phyloP scores from a whole-genome alignment of 2,888 invertebrate genomes.

The Tholera decimalis region DNA sequence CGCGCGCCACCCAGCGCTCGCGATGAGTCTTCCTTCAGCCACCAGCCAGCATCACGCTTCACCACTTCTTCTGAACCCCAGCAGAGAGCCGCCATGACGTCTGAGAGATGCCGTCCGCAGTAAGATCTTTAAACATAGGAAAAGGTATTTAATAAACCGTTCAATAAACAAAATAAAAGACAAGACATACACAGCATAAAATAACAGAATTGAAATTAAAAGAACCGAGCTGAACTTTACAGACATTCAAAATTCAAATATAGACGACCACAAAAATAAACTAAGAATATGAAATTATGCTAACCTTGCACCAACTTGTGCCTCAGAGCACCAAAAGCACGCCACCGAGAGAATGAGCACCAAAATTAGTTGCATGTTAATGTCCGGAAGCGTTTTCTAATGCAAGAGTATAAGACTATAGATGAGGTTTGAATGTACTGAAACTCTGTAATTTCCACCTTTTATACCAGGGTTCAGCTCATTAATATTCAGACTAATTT shows the following conservation, averaged over 20 bases:
- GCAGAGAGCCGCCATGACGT: slow-evolving; percentile 39
- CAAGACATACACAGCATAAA: not conserved
- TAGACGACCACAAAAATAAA: not conserved
- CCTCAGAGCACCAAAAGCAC: slow-evolving; percentile 22
- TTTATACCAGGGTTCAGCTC: slow-evolving; percentile 41
- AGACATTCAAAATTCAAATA: not conserved
- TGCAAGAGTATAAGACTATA: slow-evolving; percentile 12
- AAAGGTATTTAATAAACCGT: not conserved
- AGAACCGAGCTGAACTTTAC: not conserved
- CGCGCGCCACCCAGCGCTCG: slow-evolving; percentile 42
- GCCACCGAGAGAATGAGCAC: slow-evolving; percentile 33
- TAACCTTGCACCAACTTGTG: slow-evolving; percentile 30
- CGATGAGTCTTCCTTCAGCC: slow-evolving; percentile 12
- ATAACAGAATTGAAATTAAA: not conserved
- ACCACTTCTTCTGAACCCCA: slow-evolving; percentile 21
- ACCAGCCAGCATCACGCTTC: slow-evolving; percentile 50
- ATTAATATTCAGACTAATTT: slow-evolving; percentile 50
- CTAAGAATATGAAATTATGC: not conserved
- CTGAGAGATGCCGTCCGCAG: slow-evolving; percentile 47
- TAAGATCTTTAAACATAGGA: slow-evolving; percentile 10
- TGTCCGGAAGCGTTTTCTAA: not conserved
- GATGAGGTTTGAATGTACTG: slow-evolving; percentile 31
- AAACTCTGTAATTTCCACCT: not conserved
- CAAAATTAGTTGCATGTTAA: slow-evolving; percentile 40
- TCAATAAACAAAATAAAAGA: not conserved